These are phyloP conservation scores for Halcyon smyrnensis DNA, from an alignment of 2,797 vertebrate species.

Conservation along the genomic window DNA sequence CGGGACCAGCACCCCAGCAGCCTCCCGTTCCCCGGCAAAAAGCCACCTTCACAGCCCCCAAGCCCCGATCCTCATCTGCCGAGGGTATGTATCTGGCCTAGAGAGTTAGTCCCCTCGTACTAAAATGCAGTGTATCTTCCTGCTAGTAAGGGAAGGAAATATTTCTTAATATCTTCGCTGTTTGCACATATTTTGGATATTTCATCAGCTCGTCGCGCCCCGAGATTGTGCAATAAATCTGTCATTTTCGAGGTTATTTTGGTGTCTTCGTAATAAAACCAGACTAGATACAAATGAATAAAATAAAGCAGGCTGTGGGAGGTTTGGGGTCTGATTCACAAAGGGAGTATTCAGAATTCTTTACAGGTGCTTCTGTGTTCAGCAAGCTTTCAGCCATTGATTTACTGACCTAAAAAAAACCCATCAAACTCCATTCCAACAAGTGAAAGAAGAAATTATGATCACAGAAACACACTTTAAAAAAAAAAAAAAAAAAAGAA, in stretches of 20 bases:
- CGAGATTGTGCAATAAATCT: not conserved
- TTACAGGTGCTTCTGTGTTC: slow-evolving; percentile 78
- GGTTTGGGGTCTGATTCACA: slow-evolving; percentile 60
- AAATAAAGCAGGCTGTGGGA: slow-evolving; percentile 53
- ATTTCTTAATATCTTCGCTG: not conserved
- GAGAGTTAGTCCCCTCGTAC: rapidly evolving
- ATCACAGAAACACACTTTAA: slow-evolving; percentile 38
- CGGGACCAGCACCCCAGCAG: not conserved
- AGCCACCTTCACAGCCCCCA: not conserved
- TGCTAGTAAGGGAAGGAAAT: not conserved
- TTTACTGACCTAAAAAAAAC: slow-evolving; percentile 74
- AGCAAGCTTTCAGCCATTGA: slow-evolving; percentile 73
- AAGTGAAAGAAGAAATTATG: slow-evolving; percentile 64
- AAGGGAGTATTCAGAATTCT: slow-evolving; percentile 63
- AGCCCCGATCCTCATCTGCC: not conserved
- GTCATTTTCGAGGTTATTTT: not conserved
- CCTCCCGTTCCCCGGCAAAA: not conserved
- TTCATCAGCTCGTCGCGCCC: not conserved
- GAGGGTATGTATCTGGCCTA: rapidly evolving
- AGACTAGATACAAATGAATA: slow-evolving; percentile 9
- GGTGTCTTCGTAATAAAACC: not conserved
- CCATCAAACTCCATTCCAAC: slow-evolving; percentile 67
- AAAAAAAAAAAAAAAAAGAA: not conserved
- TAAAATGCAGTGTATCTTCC: not conserved
- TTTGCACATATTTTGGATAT: not conserved